These are phyloP conservation scores for Lethrus apterus DNA, from an alignment of 1,140 invertebrate species.

Conservation along the genomic window DNA sequence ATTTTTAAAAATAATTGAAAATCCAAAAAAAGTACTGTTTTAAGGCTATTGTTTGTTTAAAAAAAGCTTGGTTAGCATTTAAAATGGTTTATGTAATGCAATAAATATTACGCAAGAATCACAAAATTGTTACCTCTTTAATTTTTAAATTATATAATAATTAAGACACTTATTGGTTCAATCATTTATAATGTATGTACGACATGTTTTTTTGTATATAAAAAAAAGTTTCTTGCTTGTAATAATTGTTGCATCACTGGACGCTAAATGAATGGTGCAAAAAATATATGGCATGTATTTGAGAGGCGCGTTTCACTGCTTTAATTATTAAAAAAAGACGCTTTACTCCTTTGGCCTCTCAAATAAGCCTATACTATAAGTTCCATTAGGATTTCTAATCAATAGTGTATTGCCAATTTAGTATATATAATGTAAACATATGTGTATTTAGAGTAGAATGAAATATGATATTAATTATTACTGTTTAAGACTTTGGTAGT, in stretches of 20 bases:
- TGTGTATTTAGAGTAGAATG: conserved; percentile 37
- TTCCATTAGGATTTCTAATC: conserved; percentile 35
- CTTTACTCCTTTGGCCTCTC: conserved; percentile 33
- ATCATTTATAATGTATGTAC: too few species aligned
- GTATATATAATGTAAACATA: conserved; percentile 23
- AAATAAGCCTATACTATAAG: conserved; percentile 33
- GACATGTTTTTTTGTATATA: too few species aligned
- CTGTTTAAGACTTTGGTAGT: conserved; percentile 38
- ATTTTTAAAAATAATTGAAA: conserved; percentile 41
- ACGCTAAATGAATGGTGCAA: conserved; percentile 31
- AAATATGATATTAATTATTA: conserved; percentile 36
- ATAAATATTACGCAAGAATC: too few species aligned
- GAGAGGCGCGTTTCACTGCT: conserved; percentile 32
- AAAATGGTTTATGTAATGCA: too few species aligned
- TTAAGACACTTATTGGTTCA: too few species aligned
- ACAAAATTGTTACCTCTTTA: too few species aligned
- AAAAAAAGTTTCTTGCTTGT: too few species aligned
- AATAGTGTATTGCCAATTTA: conserved; percentile 42
- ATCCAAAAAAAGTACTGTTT: conserved; percentile 33
- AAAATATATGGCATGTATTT: conserved; percentile 23
- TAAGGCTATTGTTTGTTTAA: conserved; percentile 24
- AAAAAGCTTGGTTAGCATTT: too few species aligned
- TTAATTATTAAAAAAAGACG: conserved; percentile 33
- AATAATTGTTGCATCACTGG: background rate
- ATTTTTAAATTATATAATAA: too few species aligned